These are phyloP conservation scores for Chrysemys picta DNA, from an alignment of 2,113 vertebrate species.

Conservation along the genomic window DNA sequence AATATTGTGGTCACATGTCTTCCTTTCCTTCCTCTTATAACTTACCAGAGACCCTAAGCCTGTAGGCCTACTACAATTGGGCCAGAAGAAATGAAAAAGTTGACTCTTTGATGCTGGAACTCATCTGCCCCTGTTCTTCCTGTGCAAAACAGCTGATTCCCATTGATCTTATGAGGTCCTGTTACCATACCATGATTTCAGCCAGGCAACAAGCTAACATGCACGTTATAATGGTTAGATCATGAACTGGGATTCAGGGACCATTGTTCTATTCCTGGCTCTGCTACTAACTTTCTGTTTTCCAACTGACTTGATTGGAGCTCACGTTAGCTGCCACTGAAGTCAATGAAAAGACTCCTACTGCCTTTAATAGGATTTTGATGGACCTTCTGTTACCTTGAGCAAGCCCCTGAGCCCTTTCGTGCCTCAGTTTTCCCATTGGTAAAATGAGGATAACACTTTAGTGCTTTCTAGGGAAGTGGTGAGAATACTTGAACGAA, in stretches of 20 bases:
- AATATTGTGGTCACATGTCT: neutral
- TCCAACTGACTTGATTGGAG: neutral
- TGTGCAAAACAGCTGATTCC: neutral
- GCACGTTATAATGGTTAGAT: neutral
- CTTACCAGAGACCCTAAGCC: neutral
- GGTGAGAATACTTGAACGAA: too few relatives aligned
- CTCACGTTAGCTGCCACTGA: neutral
- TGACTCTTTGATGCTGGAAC: neutral
- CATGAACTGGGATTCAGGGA: neutral
- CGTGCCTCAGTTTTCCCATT: too few relatives aligned
- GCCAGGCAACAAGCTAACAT: neutral
- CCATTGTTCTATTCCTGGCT: neutral
- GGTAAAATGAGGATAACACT: too few relatives aligned
- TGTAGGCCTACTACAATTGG: neutral
- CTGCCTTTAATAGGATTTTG: neutral
- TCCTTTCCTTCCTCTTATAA: neutral
- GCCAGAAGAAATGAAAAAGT: neutral
- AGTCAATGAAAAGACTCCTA: neutral
- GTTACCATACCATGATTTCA: neutral
- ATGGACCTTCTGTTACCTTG: neutral
- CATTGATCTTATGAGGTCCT: neutral
- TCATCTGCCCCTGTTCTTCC: neutral
- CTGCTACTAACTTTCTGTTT: neutral
- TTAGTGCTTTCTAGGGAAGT: too few relatives aligned
- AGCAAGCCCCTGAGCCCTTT: too few relatives aligned